phyloP scores from a whole-genome alignment of 1,140 invertebrate species.

The Chironomus striatipennis region DNA sequence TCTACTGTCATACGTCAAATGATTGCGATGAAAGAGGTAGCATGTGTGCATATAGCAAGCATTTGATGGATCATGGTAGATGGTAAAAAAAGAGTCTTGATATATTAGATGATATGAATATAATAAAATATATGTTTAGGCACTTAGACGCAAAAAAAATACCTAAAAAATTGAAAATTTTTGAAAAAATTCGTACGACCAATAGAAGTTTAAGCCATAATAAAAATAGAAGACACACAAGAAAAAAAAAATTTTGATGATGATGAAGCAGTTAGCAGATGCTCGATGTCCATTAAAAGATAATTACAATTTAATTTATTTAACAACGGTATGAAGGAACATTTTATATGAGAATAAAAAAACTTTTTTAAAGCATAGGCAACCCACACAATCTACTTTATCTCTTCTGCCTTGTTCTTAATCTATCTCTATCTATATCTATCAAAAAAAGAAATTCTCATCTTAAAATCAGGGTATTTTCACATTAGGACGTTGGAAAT shows the following conservation, averaged over 20 bases:
- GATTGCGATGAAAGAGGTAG: not conserved
- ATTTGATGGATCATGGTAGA: not conserved
- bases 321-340: not conserved
- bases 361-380: not conserved
- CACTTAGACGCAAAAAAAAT: too few species aligned
- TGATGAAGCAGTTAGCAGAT: not conserved
- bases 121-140: too few species aligned
- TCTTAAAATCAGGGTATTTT: conserved; percentile 19
- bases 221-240: not conserved
- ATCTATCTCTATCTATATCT: not conserved
- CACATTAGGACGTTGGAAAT: conserved; percentile 1
- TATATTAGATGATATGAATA: not conserved
- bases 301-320: too few species aligned
- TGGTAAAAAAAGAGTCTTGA: not conserved
- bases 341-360: not conserved
- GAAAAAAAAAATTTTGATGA: not conserved
- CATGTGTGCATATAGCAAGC: not conserved
- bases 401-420: not conserved
- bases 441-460: too few species aligned
- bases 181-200: not conserved
- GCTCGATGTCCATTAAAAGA: not conserved
- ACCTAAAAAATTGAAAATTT: too few species aligned
- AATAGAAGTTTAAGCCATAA: not conserved
- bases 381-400: not conserved
- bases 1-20: not conserved